Percentiles rank a stretch among this genome's conserved stretches.
Evolutionary conservation across 1,140 invertebrate species (phyloP).

Genomic region (Sitobion miscanthi): DNA sequence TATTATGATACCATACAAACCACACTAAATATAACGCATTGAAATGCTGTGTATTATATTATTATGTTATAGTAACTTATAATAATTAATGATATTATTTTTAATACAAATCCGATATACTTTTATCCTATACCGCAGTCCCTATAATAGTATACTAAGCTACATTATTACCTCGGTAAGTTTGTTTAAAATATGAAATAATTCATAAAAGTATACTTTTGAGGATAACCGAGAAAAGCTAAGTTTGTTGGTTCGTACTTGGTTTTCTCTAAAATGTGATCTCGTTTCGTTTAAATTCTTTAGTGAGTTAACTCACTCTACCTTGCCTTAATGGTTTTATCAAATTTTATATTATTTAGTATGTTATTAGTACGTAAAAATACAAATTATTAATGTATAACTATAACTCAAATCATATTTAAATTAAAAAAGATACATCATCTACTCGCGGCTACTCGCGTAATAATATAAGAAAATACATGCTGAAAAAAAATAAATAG

Average conservation of each 20-base stretch:
- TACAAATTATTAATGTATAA: no score
- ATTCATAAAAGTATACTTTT: neutral
- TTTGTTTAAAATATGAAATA: no score
- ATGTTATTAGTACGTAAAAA: no score
- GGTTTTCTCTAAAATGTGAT: neutral
- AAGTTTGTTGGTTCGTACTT: neutral
- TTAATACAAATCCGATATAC: neutral
- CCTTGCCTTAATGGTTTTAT: neutral
- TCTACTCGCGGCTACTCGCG: no score
- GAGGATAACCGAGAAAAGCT: no score
- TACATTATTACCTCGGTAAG: no score
- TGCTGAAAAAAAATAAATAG: no score
- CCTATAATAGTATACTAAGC: no score
- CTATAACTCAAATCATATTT: no score
- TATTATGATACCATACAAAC: neutral
- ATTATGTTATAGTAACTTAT: neutral
- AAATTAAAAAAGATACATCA: no score
- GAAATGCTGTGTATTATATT: neutral
- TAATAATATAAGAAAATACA: no score
- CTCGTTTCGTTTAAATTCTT: neutral
- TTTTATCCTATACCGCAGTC: no score
- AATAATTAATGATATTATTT: neutral
- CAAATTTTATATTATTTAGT: neutral
- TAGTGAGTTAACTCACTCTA: neutral
- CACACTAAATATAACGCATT: slow-evolving; percentile 4